phyloP scores from a whole-genome alignment of 2,797 vertebrate species.

The Melanotaenia trifasciata region DNA sequence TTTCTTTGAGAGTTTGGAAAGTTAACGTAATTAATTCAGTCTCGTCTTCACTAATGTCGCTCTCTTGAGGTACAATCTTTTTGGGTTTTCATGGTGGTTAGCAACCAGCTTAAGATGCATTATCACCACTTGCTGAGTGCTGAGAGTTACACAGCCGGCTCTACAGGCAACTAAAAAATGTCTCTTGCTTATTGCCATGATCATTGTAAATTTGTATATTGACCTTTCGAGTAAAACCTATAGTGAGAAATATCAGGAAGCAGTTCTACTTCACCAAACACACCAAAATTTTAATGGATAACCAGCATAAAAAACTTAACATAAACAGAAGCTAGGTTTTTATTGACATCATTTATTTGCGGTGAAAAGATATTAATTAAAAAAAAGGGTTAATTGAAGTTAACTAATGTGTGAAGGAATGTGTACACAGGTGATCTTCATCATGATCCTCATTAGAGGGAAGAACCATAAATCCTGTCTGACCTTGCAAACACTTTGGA shows the following conservation, averaged over 20 bases:
- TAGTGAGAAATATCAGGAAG: neutral
- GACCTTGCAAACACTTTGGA: neutral
- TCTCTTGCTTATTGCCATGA: neutral
- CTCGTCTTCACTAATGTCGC: neutral
- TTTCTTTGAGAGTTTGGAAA: neutral
- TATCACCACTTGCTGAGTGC: neutral
- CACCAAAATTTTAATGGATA: neutral
- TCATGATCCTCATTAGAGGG: neutral
- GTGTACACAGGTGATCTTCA: neutral
- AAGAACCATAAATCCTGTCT: neutral
- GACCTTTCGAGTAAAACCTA: neutral
- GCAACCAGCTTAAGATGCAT: no score
- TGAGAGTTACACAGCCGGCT: neutral
- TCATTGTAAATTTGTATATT: neutral
- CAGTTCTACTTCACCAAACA: neutral
- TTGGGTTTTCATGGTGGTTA: neutral
- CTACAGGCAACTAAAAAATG: no score
- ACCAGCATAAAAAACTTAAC: neutral
- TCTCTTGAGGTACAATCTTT: no score
- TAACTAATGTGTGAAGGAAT: neutral
- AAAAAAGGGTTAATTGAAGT: no score
- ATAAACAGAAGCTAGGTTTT: neutral
- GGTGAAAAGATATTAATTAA: neutral
- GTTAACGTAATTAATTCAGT: neutral
- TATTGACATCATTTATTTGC: neutral